Base-by-base conservation (phyloP, 2,888 invertebrate genomes). In the Ichneumoninae sp. region DNA sequence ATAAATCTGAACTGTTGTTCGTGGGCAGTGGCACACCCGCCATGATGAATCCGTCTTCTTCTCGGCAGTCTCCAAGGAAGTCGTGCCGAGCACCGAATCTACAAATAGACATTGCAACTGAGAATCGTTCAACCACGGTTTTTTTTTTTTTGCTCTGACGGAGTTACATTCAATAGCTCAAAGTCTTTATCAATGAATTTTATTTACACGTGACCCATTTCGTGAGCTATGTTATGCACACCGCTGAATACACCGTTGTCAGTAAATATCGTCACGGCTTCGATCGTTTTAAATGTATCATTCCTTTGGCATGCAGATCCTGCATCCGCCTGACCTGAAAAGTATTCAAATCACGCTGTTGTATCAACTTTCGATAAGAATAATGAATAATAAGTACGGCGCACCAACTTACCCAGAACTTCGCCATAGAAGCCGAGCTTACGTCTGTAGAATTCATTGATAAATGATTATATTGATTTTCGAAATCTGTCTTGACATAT, bases 151-250 rank as follows among this genome's bases (percentile, higher is more conserved):
- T 33, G 33, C 33, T 33, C 4, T 5, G 33, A 33, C 33, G 4
- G 33, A 33, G 33, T 33, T 6, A 5, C 4, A 5, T 33, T 33
- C 33, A 33, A 5, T 19, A 16, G 6, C 50, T 22, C 22, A 22
- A 22, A 50, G 50, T 50, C 33, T 33, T 0, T 16, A 16, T 50
- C n/a, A 50, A 50, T 54, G 8, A 54, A 54, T 5, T 50, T 36
- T n/a, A 65, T 74, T 77, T 70, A 85, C 85, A 69, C 19, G 44
- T 85, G 85, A 19, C 85, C 85, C 1, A 85, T 8, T 75, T 85
- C 85, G 54, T 85, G 85, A 30, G 78, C 81, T 16, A 78, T 73
- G 13, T 40, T 2, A 6, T 47, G 69, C 30, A 83, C 47, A n/a
- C 81, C 78, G 1, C 10, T n/a, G 54, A 81, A 81, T 19, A 26